phyloP scores from a whole-genome alignment of 2,888 invertebrate genomes.

The Dinocampus coccinellae region DNA sequence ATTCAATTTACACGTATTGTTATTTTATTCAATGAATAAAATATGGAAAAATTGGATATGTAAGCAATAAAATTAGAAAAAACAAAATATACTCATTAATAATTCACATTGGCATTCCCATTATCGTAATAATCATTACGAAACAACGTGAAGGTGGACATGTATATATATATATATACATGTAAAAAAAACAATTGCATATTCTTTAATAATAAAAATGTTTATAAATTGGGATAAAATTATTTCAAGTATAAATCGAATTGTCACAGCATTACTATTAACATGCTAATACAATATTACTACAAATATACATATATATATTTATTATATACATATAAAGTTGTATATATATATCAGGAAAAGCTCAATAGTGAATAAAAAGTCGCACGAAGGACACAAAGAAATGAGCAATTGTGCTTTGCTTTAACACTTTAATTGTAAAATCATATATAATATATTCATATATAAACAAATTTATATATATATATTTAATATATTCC shows the following conservation, averaged over 20 bases:
- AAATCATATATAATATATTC: neutral
- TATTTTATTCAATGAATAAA: no score
- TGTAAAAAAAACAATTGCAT: no score
- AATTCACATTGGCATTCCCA: no score
- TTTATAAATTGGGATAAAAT: neutral
- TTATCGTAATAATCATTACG: no score
- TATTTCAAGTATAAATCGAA: neutral
- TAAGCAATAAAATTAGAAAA: no score
- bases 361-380: conserved; percentile 28
- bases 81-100: no score
- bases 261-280: conserved; percentile 21
- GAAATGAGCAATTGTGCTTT: conserved; percentile 26
- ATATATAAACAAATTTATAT: conserved; percentile 4
- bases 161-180: no score
- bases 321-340: neutral
- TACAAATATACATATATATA: neutral
- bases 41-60: no score
- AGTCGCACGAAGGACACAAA: conserved; percentile 48
- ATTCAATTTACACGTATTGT: no score
- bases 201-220: no score
- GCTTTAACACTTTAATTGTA: conserved; percentile 12
- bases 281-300: neutral
- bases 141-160: no score
- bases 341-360: neutral
- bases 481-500: neutral